Base-by-base conservation (phyloP, 2,113 vertebrate species). In the Petromus typicus region DNA sequence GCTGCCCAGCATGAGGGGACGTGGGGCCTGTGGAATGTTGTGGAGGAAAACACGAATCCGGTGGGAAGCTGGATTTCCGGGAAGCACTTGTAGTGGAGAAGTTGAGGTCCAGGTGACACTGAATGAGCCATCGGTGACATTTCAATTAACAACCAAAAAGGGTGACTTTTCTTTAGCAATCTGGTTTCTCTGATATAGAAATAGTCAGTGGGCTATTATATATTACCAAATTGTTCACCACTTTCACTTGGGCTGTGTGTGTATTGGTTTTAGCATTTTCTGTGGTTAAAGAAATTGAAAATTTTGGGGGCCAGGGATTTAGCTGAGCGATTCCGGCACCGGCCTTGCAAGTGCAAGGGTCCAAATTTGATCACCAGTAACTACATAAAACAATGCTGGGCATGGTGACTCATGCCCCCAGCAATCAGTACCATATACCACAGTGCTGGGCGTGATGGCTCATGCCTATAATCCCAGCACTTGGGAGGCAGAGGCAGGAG, bases 231-330 rank as follows among this genome's bases (percentile, higher is more conserved):
- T 87, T 63, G 16, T 40, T 75, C 32, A 92, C 12, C 34, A 95
- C 1, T 91, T 88, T 88, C 51, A 17, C 57, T 71, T 76, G 4
- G 17, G 54, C 80, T 59, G 22, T 90, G 20, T 76, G 0, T 83
- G 37, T 23, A 32, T 86, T 88, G 25, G n/a, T 87, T 78, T 27
- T 37, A 82, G 12, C 10, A 86, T 40, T 57, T 85, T 88, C 54
- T 90, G 88, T 83, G 12, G 20, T 88, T 71, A 67, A 89, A 90
- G 48, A 76, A 89, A 93, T 79, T 96, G n/a, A n/a, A n/a, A n/a
- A n/a, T n/a, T n/a, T n/a, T n/a, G n/a, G n/a, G n/a, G n/a, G n/a
- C n/a, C n/a, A n/a, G n/a, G n/a, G n/a, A n/a, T n/a, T n/a, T n/a
- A n/a, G n/a, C n/a, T n/a, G n/a, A n/a, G n/a, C n/a, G n/a, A n/a